Base-by-base conservation (phyloP, 2,888 invertebrate species). In the Sacculina carcini region DNA sequence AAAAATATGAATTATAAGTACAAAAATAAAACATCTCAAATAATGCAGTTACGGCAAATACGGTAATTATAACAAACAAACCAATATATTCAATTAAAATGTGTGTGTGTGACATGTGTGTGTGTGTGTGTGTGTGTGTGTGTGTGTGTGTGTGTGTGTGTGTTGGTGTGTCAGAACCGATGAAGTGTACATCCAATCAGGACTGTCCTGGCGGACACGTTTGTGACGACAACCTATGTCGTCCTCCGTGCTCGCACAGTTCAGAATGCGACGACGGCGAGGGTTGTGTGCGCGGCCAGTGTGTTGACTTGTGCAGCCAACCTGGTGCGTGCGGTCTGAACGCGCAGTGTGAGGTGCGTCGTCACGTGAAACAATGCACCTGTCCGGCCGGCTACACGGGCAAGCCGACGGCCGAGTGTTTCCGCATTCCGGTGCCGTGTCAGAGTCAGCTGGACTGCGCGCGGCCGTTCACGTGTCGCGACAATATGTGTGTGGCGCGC, bases 291-390 rank as follows among this genome's bases (percentile, higher is more conserved):
- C 56, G 59, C 28, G 55, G 60, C n/a, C 57, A 60, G 34, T 62
- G 62, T 53, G 57, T 52, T 16, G 54, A 57, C 47, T 51, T 57
- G 38, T 59, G 59, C 46, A 51, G 53, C 46, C 34, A 51, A 24
- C 53, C 54, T 14, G 44, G 48, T 24, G 78, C 83, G 16, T 89
- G 89, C 65, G 89, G 87, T 1, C 66, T 82, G 26, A 85, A 86
- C 65, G 84, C 87, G 0, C 74, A 85, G 51, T 90, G 89, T 62
- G 85, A 84, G 63, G 89, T 89, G 67, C 68, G 87, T 48, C 86
- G 86, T 0, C 89, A 89, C 50, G 85, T 84, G 62, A 89, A 87
- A 62, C 85, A 86, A 65, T 90, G 89, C 60, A 80, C 82, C 60
- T 90, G 89, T 61, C 81, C 85, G 0, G 70, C 77, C 31, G 85